Evolutionary conservation across 2,113 vertebrate genomes (phyloP), one percentile per base, ranked within the genome.

Genomic region (Rallus limicola): DNA sequence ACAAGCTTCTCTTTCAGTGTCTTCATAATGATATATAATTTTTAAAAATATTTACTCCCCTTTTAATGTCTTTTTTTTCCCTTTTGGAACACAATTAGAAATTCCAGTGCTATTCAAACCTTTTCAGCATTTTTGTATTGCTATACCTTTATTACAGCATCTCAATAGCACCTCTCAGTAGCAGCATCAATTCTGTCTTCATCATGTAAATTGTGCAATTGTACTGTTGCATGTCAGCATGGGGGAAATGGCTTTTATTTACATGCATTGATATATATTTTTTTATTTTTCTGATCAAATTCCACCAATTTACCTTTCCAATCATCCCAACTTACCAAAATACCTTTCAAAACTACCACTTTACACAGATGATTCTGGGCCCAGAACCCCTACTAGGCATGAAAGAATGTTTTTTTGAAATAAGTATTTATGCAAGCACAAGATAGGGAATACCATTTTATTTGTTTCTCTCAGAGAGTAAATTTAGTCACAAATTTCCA

Each of bases 211-310:
- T 76, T 79, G 62, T 48, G 76, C 86, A 74, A 77, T 77, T 87
- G 60, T 79, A 82, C 77, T 38, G 48, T 60, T 67, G 77, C 78
- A 92, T 34, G 36, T 12, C 92, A 86, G 82, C 72, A 86, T 80
- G 72, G 72, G 78, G 86, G 68, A 90, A 46, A 95, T 94, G 21
- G 83, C 46, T 90, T 83, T 75, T 89, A 79, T 87, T 94, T 90
- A 83, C 58, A 71, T 71, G 42, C 69, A 76, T 7, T 76, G 42
- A 76, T 5, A 33, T 23, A 24, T 28, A 29, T n/a, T 5, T 42
- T 2, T 44, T 53, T 26, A 11, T 60, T 76, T 71, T 85, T 21
- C 74, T 76, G 63, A 91, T 80, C 74, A 67, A 67, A 76, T 67
- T 80, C 58, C 72, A 56, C 68, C 68, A 63, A 40, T 62, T 60